Evolutionary conservation across 2,797 vertebrate species (phyloP).

Genomic region (Melanotaenia trifasciata): DNA sequence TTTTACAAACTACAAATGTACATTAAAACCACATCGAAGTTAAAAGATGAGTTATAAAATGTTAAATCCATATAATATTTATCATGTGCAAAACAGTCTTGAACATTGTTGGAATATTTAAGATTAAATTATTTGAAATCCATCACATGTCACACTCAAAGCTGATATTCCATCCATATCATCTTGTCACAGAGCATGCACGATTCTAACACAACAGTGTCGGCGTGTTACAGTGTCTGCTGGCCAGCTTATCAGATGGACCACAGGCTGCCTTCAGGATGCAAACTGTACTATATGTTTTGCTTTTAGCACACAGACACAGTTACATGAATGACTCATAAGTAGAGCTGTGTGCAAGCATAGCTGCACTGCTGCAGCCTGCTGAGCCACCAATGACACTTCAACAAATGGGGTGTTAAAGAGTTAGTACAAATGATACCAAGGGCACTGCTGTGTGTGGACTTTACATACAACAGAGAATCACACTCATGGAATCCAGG

Average conservation of each 20-base stretch:
- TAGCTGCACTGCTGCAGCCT: constrained; percentile 19
- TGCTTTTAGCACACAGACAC: constrained; percentile 41
- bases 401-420: constrained; percentile 26
- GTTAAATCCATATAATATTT: not conserved
- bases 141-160: not conserved
- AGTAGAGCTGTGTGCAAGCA: constrained; percentile 30
- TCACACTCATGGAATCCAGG: not conserved
- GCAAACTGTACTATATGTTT: constrained; percentile 48
- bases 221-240: constrained; percentile 33
- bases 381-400: constrained; percentile 32
- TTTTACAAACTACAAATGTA: constrained; percentile 21
- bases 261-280: constrained; percentile 41
- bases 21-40: constrained; percentile 23
- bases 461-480: constrained; percentile 11
- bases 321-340: constrained; percentile 22
- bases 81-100: not conserved
- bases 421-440: constrained; percentile 13
- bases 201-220: constrained; percentile 41
- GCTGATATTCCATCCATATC: constrained; percentile 15
- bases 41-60: constrained; percentile 19
- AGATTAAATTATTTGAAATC: not conserved
- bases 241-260: constrained; percentile 57
- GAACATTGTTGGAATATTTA: not conserved
- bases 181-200: constrained; percentile 48
- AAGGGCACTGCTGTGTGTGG: constrained; percentile 7